Base-by-base conservation (phyloP, 2,113 vertebrate genomes). In the Channa maculata region DNA sequence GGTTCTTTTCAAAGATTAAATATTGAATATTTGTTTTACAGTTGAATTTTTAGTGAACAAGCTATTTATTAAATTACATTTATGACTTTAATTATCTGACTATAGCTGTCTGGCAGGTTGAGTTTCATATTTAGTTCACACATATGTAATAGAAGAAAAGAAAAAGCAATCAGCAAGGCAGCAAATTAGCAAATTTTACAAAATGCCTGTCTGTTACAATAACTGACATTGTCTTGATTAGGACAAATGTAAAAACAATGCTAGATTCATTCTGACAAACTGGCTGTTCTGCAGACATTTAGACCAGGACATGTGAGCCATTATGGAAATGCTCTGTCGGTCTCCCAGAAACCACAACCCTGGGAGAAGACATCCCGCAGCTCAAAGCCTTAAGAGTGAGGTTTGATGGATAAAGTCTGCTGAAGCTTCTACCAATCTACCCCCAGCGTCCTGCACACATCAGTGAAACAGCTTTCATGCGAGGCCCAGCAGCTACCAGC, bases 321-420 rank as follows among this genome's bases (percentile, higher is more conserved):
- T 82, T 61, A 59, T 33, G 41, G 65, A 71, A 86, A 77, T 53
- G 68, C 57, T 67, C 45, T 13, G 37, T 64, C 24, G 11, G 60
- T 83, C 50, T 74, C 52, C 9, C 39, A 67, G 73, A 86, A 82
- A 80, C 78, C 85, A 65, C 75, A 79, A 41, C 46, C 37, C 57
- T 57, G 39, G 14, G 51, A 70, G 38, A 54, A 51, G 49, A 73
- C 59, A 69, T 41, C 50, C 44, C 9, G 6, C 64, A 44, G 24
- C 54, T 55, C 49, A 7, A 34, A 62, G 53, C 60, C 52, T 71
- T 50, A 48, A 78, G 55, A 79, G 67, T 77, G 65, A 82, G 71
- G 68, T 67, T 71, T 87, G 81, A 88, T 84, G 67, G 82, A 79
- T 81, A 79, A 70, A 87, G 78, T 88, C 75, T 41, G 44, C 68